Base-by-base conservation (phyloP, 92 coral and sea anemone species). In the Ricordea florida region DNA sequence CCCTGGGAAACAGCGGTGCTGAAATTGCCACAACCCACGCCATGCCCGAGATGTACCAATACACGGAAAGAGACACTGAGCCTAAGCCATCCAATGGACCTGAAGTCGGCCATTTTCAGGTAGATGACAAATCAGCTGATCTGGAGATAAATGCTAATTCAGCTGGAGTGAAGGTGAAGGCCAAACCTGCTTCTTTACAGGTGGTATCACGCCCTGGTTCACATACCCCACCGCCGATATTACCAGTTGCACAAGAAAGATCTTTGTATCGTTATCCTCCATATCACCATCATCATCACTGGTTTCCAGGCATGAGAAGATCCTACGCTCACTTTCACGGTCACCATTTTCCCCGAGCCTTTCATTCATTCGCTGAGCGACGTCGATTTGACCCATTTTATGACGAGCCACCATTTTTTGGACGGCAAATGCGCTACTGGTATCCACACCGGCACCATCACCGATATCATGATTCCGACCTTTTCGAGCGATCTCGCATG, bases 171-270 rank as follows among this genome's bases (percentile, higher is more conserved):
- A 85, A 87, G 68, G 99, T 96, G 17, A 96, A 96, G 69, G 99
- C 99, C 23, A 96, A 96, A 71, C 99, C 99, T 24, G 99, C 99
- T 20, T 96, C 99, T 10, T 88, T 96, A 15, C 99, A 96, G 85
- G 99, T 96, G 30, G 99, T 96, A 38, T 96, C 99, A 17, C 96
- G 97, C 47, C 99, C 99, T 14, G 97, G 94, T 55, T 77, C 97
- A 17, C 97, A 91, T 38, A 78, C 97, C 13, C 70, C 90, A 10
- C 68, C 90, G 17, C 78, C 90, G 29, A 56, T 80, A 0, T 83
- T 80, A 13, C 91, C 91, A 44, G 36, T 79, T 14, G 90, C 88
- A 25, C 96, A 90, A 32, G 62, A 72, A 10, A 61, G 85, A 53
- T 80, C 83, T 8, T 77, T 57, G 41, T 90, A 75, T 48, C 84